These are phyloP conservation scores for Elgaria multicarinata DNA, from an alignment of 2,113 vertebrate genomes.

Conservation along the genomic window DNA sequence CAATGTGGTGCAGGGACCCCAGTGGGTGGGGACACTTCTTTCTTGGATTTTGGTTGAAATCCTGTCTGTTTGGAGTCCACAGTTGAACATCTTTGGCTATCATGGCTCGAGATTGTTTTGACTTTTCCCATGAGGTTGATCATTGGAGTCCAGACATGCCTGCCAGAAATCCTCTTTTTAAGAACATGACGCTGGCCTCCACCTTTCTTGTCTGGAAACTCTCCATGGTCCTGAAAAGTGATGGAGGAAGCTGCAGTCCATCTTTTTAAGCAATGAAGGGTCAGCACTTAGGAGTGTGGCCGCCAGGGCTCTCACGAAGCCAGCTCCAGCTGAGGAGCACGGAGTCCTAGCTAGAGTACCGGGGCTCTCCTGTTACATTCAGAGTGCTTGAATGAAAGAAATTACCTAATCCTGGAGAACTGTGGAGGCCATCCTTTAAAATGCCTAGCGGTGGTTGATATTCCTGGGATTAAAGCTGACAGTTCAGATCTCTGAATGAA, in stretches of 20 bases:
- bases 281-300: not conserved
- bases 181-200: too few relatives aligned
- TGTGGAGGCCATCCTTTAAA: not conserved
- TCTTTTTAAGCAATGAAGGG: not conserved
- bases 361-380: not conserved
- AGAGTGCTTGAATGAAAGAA: not conserved
- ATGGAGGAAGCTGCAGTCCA: not conserved
- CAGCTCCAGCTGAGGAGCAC: not conserved
- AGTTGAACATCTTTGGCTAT: not conserved
- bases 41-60: not conserved
- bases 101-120: not conserved
- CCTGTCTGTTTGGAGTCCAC: not conserved
- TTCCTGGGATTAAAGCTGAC: conserved; percentile 2
- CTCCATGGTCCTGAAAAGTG: not conserved
- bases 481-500: not conserved
- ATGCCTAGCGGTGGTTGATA: not conserved
- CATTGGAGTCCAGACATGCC: too few relatives aligned
- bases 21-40: too few relatives aligned
- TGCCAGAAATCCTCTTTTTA: not conserved
- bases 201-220: not conserved
- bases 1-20: not conserved
- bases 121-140: not conserved
- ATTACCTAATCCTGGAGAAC: not conserved
- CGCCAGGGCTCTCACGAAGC: not conserved
- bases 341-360: too few relatives aligned